Evolutionary conservation across 1,140 invertebrate species (phyloP), one percentile per base, ranked within the genome.

Genomic region (Atta texana): DNA sequence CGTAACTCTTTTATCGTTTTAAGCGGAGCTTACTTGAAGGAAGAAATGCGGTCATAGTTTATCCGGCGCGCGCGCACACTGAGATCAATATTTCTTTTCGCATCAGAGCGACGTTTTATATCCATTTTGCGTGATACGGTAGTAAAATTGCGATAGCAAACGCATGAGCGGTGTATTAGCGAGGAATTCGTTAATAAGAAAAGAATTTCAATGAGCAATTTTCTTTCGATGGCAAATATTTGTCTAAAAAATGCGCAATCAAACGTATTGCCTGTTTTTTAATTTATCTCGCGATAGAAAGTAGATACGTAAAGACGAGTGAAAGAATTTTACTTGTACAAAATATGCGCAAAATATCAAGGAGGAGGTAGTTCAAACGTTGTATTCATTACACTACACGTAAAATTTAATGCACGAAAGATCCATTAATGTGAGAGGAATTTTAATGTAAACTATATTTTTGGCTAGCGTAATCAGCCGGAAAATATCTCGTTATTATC

Each of bases 1-100:
- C 80, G 68, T 84, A 84, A 84, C 80, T 84, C 80, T 84, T 75
- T 84, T 84, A 84, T 84, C 69, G 69, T 63, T 84, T 75, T 84
- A 84, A 84, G 69, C 68, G 80, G 64, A n/a, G 68, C 80, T 84
- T 61, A 74, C 80, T 61, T 6, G 55, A 82, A 55, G 53, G 53
- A 61, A 44, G 39, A 74, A 74, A 74, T 69, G 80, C 68, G 77
- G 77, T 55, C 77, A 39, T 53, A 55, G 77, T 69, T 81, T 66
- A 78, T 44, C n/a, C 18, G 28, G 53, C 66, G n/a, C n/a, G 55
- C 78, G 10, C 34, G 16, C 39, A 31, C 44, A 18, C 16, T 3
- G 69, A 8, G 80, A 75, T 84, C 80, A 57, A 84, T 84, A 74
- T 84, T 75, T 84, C 80, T 84, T 61, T 84, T 61, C 39, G 24